phyloP scores from a whole-genome alignment of 2,113 vertebrate species.

The Siphamia tubifer region DNA sequence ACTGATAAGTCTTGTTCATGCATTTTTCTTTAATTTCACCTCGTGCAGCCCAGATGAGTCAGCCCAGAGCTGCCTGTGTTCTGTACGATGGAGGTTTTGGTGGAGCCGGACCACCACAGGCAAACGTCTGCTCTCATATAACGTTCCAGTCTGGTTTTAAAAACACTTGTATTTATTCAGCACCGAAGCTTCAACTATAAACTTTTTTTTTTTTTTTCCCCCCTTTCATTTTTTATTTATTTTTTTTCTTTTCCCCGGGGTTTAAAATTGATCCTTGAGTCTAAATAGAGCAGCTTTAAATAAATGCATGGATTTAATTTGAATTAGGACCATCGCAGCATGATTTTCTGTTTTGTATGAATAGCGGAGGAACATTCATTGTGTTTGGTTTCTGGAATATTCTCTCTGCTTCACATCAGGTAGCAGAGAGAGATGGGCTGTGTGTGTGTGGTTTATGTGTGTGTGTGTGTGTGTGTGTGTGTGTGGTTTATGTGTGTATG shows the following conservation, averaged over 20 bases:
- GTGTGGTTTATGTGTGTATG: slow-evolving; percentile 1
- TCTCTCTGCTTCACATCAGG: slow-evolving; percentile 71
- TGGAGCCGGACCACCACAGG: slow-evolving; percentile 27
- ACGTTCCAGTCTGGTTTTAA: not conserved
- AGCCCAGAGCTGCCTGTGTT: slow-evolving; percentile 10
- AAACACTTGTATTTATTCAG: slow-evolving; percentile 40
- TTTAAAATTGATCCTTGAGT: slow-evolving; percentile 22
- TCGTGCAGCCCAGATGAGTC: not conserved
- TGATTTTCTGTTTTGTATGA: slow-evolving; percentile 38
- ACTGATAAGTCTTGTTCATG: slow-evolving; percentile 11
- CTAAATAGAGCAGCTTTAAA: slow-evolving; percentile 26
- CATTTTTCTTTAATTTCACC: slow-evolving; percentile 3
- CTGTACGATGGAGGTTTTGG: slow-evolving; percentile 6
- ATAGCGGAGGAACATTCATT: slow-evolving; percentile 55
- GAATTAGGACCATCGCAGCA: slow-evolving; percentile 13
- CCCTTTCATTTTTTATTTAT: not conserved
- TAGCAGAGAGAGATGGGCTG: slow-evolving; percentile 64
- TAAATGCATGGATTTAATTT: slow-evolving; percentile 28
- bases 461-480: slow-evolving; percentile 24
- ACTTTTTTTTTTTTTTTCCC: slow-evolving; percentile 18
- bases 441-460: slow-evolving; percentile 14
- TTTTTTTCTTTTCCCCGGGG: not conserved
- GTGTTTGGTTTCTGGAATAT: slow-evolving; percentile 75
- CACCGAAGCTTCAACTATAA: slow-evolving; percentile 15
- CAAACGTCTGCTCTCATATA: slow-evolving; percentile 22